Percentiles rank a stretch among this genome's conserved stretches.
Evolutionary conservation across 2,113 vertebrate genomes (phyloP).

Genomic region (Pteronura brasiliensis): DNA sequence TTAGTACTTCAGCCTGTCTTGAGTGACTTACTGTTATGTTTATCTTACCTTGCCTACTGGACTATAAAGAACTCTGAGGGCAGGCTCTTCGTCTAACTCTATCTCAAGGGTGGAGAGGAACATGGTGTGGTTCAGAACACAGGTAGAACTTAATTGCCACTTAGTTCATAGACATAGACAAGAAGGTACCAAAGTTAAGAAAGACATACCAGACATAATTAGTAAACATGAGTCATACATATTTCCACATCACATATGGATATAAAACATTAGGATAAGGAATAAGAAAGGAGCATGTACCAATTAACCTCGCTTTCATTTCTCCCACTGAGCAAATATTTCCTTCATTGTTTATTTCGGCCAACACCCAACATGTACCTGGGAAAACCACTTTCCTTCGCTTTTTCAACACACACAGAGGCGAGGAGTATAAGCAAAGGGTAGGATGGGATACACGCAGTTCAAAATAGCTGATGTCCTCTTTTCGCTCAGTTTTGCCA

Average conservation of each 20-base stretch:
- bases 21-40: not conserved
- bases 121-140: not conserved
- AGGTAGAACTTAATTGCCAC: not conserved
- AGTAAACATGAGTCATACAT: not conserved
- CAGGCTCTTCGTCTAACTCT: not conserved
- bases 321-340: not conserved
- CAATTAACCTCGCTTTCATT: not conserved
- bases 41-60: not conserved
- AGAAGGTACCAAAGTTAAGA: not conserved
- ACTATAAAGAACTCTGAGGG: not conserved
- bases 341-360: slow-evolving; percentile 40
- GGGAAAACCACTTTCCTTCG: slow-evolving; percentile 10
- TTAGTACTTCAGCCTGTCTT: not conserved
- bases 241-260: not conserved
- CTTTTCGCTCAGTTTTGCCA: not conserved
- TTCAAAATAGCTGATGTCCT: not conserved
- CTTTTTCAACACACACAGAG: not conserved
- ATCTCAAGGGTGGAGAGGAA: not conserved
- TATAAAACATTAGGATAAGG: slow-evolving; percentile 9
- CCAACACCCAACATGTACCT: slow-evolving; percentile 19
- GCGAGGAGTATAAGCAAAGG: not conserved
- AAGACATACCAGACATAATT: not conserved
- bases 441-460: too few species aligned
- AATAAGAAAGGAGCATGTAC: not conserved
- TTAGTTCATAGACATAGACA: not conserved